Evolutionary conservation across 1,140 invertebrate genomes (phyloP).

Genomic region (Ceratina japonica): DNA sequence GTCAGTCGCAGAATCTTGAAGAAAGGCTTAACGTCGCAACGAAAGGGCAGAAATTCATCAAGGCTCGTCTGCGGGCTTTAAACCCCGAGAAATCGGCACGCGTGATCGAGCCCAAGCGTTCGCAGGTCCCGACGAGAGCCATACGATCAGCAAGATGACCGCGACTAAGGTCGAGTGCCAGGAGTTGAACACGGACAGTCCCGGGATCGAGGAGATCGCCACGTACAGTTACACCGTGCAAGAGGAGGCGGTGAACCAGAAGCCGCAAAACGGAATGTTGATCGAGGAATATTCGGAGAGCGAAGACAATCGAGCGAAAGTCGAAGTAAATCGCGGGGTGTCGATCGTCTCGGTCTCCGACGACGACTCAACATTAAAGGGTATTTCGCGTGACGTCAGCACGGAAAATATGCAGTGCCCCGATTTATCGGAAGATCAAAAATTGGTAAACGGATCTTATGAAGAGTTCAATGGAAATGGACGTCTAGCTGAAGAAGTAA

Average conservation of each 20-base stretch:
- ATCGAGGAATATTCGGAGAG: conserved; percentile 81
- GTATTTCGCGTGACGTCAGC: conserved; percentile 82
- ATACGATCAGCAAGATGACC: conserved; percentile 83
- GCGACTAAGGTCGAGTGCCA: conserved; percentile 81
- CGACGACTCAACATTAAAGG: conserved; percentile 82
- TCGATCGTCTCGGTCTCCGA: conserved; percentile 84
- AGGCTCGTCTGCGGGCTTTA: conserved; percentile 7
- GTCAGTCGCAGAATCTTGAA: background rate
- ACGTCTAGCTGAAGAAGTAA: conserved; percentile 62
- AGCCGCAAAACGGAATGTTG: conserved; percentile 79
- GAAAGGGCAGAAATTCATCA: background rate
- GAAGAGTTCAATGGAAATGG: conserved; percentile 64
- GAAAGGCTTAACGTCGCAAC: background rate
- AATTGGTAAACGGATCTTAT: conserved; percentile 61
- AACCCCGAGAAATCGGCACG: conserved; percentile 16
- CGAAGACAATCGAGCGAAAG: conserved; percentile 79
- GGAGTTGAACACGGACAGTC: conserved; percentile 78
- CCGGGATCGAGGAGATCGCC: conserved; percentile 82
- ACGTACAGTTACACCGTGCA: conserved; percentile 80
- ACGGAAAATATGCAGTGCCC: conserved; percentile 77
- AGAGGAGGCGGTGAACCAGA: conserved; percentile 65
- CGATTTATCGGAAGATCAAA: conserved; percentile 64
- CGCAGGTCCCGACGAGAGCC: conserved; percentile 84
- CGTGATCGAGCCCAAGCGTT: conserved; percentile 58
- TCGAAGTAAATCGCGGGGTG: conserved; percentile 79